Evolutionary conservation across 2,797 vertebrate species (phyloP).

Genomic region (Staurois parvus): DNA sequence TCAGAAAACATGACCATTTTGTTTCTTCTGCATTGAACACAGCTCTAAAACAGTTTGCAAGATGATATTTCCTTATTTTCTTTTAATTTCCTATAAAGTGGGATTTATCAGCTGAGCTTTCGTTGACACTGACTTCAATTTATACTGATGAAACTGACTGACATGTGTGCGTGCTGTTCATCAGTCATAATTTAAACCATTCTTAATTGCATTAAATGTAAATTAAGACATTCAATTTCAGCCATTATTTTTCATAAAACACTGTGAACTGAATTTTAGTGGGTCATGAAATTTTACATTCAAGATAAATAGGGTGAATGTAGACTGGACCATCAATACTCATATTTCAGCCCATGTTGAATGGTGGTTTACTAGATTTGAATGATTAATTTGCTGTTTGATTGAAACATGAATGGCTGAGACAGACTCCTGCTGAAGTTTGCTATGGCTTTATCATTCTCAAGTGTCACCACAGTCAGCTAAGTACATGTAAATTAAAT

Average conservation of each 20-base stretch:
- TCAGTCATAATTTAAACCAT: conserved; percentile 97
- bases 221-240: conserved; percentile 98
- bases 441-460: conserved; percentile 76
- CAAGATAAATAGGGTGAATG: conserved; percentile 87
- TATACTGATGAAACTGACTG: conserved; percentile 90
- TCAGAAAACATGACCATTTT: conserved; percentile 4
- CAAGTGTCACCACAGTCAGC: conserved; percentile 69
- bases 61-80: conserved; percentile 89
- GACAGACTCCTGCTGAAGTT: conserved; percentile 72
- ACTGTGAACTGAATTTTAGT: conserved; percentile 94
- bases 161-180: conserved; percentile 91
- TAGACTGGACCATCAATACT: conserved; percentile 80
- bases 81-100: conserved; percentile 90
- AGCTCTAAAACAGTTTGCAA: conserved; percentile 86
- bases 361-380: conserved; percentile 77
- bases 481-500: conserved; percentile 70
- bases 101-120: conserved; percentile 84
- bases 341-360: conserved; percentile 82
- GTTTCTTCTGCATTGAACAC: conserved; percentile 73
- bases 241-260: conserved; percentile 98
- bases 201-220: conserved; percentile 99
- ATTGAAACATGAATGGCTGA: conserved; percentile 75
- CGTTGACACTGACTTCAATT: conserved; percentile 83
- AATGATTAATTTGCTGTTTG: conserved; percentile 80
- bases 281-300: conserved; percentile 88